A percentile compares a stretch with the other conserved stretches of the same genome.
phyloP scores from a whole-genome alignment of 2,888 invertebrate genomes.

The Cryptops parisi region DNA sequence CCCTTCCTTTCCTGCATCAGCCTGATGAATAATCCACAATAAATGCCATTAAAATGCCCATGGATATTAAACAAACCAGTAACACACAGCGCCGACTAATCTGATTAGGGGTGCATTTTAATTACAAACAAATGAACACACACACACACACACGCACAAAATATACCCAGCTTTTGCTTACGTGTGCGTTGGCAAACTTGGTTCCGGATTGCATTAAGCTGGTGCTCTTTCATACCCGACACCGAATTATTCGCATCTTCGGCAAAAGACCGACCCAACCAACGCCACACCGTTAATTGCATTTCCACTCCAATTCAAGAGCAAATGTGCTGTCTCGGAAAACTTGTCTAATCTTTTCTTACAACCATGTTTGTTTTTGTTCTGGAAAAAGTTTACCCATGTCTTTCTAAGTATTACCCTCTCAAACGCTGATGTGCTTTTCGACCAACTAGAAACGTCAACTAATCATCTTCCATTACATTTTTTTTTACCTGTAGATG shows the following conservation, averaged over 20 bases:
- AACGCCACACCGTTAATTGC: neutral
- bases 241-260: no score
- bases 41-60: conserved; percentile 14
- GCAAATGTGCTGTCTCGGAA: neutral
- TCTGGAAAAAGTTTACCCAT: no score
- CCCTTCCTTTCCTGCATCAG: conserved; percentile 9
- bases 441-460: no score
- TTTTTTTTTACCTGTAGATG: no score
- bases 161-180: conserved; percentile 10
- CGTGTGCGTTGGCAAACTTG: neutral
- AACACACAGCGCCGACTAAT: conserved; percentile 11
- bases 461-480: no score
- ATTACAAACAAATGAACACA: conserved; percentile 15
- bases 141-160: no score
- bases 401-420: no score
- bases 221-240: conserved; percentile 3
- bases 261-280: neutral
- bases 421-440: no score
- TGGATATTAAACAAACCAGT: conserved; percentile 14
- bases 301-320: neutral
- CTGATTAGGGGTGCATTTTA: conserved; percentile 14
- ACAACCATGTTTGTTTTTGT: no score
- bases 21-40: conserved; percentile 13
- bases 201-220: conserved; percentile 11
- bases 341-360: neutral